These are phyloP conservation scores for Euzophera pinguis DNA, from an alignment of 2,888 invertebrate species.

Conservation along the genomic window DNA sequence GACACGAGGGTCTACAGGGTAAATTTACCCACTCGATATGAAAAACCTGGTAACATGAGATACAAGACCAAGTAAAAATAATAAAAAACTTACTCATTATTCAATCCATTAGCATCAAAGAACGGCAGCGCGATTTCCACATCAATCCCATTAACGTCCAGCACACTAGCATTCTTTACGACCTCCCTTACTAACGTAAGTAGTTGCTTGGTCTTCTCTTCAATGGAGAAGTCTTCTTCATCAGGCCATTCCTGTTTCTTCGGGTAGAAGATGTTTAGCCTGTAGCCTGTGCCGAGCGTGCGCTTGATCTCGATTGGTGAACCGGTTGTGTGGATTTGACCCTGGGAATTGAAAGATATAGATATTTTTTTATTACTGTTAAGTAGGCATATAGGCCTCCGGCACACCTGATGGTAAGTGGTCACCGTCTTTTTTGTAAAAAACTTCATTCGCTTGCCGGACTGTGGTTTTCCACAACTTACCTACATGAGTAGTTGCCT, in stretches of 20 bases:
- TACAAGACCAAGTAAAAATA: too few relatives aligned
- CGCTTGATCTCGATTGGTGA: constrained; percentile 79
- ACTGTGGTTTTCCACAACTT: too few relatives aligned
- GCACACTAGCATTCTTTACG: constrained; percentile 65
- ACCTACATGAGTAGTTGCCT: too few relatives aligned
- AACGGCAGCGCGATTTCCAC: constrained; percentile 74
- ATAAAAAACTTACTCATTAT: constrained; percentile 76
- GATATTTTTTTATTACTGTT: too few relatives aligned
- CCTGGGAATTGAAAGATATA: constrained; percentile 44
- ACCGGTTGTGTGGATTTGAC: constrained; percentile 78
- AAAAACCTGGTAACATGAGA: too few relatives aligned
- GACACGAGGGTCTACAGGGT: too few relatives aligned
- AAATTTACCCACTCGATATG: too few relatives aligned
- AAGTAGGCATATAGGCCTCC: too few relatives aligned
- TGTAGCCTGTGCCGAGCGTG: constrained; percentile 78
- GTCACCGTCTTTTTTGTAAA: too few relatives aligned
- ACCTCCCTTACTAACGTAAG: constrained; percentile 55
- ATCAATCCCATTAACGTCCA: constrained; percentile 53
- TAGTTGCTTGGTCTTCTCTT: constrained; percentile 59
- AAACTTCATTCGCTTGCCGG: too few relatives aligned
- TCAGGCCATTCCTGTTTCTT: constrained; percentile 19
- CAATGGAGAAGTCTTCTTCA: constrained; percentile 32
- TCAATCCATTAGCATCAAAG: constrained; percentile 66
- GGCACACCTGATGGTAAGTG: too few relatives aligned
- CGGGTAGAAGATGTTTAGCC: constrained; percentile 66